These are phyloP conservation scores for Margaritifera margaritifera DNA, from an alignment of 2,888 invertebrate species.

Conservation along the genomic window DNA sequence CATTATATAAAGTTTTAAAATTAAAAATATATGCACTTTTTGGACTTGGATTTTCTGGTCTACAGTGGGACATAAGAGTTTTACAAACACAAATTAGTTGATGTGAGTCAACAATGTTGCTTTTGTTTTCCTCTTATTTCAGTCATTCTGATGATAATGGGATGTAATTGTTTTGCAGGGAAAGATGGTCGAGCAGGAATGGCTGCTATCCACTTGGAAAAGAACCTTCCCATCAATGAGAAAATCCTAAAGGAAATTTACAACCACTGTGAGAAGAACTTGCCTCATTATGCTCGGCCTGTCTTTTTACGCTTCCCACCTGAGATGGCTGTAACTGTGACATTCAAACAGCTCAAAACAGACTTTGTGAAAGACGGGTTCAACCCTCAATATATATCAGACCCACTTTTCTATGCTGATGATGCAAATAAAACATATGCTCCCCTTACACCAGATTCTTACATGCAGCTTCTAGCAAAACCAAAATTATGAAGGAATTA, in stretches of 20 bases:
- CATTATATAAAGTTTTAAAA: too few species aligned
- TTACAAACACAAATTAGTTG: too few species aligned
- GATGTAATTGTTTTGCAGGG: conserved; percentile 25
- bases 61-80: too few species aligned
- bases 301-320: conserved; percentile 50
- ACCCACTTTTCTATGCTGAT: conserved; percentile 54
- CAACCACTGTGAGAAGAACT: conserved; percentile 42
- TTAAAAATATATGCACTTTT: too few species aligned
- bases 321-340: conserved; percentile 50
- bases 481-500: conserved; percentile 29
- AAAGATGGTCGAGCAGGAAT: conserved; percentile 65
- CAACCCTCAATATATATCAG: conserved; percentile 42
- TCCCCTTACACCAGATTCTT: conserved; percentile 35
- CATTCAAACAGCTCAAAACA: conserved; percentile 61
- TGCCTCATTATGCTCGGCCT: conserved; percentile 57
- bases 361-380: conserved; percentile 60
- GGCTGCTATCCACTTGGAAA: conserved; percentile 60
- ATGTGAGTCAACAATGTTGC: too few species aligned
- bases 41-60: too few species aligned
- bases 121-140: too few species aligned
- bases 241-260: conserved; percentile 42
- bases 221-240: conserved; percentile 25
- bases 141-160: too few species aligned
- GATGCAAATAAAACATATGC: conserved; percentile 38
- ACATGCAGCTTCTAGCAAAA: conserved; percentile 30